These are phyloP conservation scores for Heliconius nattereri DNA, from an alignment of 1,140 invertebrate genomes.

Conservation along the genomic window DNA sequence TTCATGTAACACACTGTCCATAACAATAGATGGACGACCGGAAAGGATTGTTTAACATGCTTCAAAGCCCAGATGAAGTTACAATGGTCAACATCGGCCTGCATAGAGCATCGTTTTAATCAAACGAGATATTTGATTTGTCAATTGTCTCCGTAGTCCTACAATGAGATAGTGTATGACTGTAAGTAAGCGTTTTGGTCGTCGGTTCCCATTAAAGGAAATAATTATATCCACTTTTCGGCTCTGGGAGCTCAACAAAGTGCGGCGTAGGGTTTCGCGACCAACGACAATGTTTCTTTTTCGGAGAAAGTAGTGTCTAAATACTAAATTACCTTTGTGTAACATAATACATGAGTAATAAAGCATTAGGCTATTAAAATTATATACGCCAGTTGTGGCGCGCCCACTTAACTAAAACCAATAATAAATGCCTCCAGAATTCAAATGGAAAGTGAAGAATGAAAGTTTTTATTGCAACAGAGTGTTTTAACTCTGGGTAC, in stretches of 20 bases:
- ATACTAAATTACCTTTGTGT: too few relatives aligned
- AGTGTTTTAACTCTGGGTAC: too few relatives aligned
- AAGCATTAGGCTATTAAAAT: too few relatives aligned
- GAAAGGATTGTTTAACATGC: neutral
- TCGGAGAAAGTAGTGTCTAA: neutral
- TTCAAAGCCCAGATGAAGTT: neutral
- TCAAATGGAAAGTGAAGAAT: too few relatives aligned
- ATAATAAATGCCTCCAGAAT: too few relatives aligned
- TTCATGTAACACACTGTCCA: neutral
- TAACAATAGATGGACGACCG: neutral
- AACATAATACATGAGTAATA: too few relatives aligned
- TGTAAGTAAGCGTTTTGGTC: neutral
- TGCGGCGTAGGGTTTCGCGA: neutral
- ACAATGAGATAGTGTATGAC: neutral
- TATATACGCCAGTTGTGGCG: too few relatives aligned
- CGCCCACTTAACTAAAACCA: too few relatives aligned
- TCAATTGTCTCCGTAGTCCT: neutral
- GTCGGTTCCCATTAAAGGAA: neutral
- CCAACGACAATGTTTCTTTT: neutral
- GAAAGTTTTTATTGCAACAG: neutral
- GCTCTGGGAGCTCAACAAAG: neutral
- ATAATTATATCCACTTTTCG: neutral
- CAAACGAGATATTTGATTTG: neutral
- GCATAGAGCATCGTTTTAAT: neutral
- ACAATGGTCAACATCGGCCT: neutral